Evolutionary conservation across 2,888 invertebrate species (phyloP), one percentile per base, ranked within the genome.

Genomic region (Meiosimyza decipiens): DNA sequence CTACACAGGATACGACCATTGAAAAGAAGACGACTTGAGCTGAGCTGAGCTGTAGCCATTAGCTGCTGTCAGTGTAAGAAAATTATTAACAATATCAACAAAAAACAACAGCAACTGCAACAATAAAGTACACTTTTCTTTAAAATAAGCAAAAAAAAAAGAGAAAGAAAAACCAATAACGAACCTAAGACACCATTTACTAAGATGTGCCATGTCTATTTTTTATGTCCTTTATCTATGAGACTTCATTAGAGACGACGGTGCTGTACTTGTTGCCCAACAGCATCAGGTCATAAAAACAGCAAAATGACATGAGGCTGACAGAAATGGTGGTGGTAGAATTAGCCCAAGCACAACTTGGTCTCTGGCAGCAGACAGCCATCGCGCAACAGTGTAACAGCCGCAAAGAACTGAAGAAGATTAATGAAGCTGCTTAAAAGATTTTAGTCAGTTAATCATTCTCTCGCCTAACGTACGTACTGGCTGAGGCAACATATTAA

Each of bases 361-460:
- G 16, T 49, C 33, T 52, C 28, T 16, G 47, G 16, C 22, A n/a
- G 22, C 40, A 67, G 40, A 15, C 18, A 57, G 16, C 16, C 18
- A 12, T 65, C 71, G 54, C 55, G 63, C 59, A 57, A 22, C 62
- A 70, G 50, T 59, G 49, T 65, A 64, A 50, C 50, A 75, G 52
- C 51, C 71, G 77, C 78, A 79, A 78, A 40, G 81, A 77, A 79
- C 80, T 80, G 84, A 84, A 81, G 81, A 84, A 84, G 84, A 84
- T 84, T 84, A 84, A 84, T 84, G 84, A 84, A 82, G 82, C 84
- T 84, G 82, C 82, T 84, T 84, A 83, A 82, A 82, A 82, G 81
- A 83, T 82, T 84, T 80, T 79, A 82, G 83, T 74, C 83, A 83
- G 84, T 84, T 84, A 84, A 84, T 84, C 84, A 84, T 77, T 77